Percentiles rank a stretch among this genome's conserved stretches.
Evolutionary conservation across 2,113 vertebrate species (phyloP).

Genomic region (Bolborhynchus lineola): DNA sequence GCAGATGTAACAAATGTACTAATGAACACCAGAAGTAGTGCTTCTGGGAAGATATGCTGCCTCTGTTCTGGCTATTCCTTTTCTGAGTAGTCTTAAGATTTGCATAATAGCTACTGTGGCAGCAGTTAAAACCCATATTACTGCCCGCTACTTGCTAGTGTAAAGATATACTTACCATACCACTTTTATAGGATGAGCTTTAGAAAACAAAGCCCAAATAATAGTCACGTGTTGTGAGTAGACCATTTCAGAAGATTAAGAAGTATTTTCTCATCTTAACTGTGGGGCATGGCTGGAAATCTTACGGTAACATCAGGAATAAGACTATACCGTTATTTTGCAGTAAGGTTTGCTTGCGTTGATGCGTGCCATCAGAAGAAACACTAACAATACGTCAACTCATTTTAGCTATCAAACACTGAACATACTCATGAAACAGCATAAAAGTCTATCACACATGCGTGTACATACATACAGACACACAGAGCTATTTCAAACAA

Average conservation of each 20-base stretch:
- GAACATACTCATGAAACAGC: conserved; percentile 9
- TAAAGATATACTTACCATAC: conserved; percentile 47
- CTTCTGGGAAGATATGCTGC: background rate
- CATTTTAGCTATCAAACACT: background rate
- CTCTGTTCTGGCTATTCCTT: background rate
- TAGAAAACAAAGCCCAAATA: background rate
- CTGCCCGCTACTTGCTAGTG: background rate
- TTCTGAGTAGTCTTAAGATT: background rate
- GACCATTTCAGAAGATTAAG: conserved; percentile 27
- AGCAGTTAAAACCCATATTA: background rate
- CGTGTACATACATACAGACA: conserved; percentile 11
- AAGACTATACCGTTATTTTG: conserved; percentile 5
- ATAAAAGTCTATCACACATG: background rate
- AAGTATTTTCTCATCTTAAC: background rate
- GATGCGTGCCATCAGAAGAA: background rate
- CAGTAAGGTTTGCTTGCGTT: background rate
- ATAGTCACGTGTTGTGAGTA: background rate
- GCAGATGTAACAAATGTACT: accelerated
- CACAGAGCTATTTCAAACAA: conserved; percentile 47
- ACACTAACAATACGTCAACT: conserved; percentile 6
- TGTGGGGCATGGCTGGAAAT: background rate
- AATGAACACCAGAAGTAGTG: background rate
- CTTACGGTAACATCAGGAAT: background rate
- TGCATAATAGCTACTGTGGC: background rate
- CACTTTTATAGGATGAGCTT: background rate